Evolutionary conservation across 2,797 vertebrate genomes (phyloP).

Genomic region (Valencia hispanica): DNA sequence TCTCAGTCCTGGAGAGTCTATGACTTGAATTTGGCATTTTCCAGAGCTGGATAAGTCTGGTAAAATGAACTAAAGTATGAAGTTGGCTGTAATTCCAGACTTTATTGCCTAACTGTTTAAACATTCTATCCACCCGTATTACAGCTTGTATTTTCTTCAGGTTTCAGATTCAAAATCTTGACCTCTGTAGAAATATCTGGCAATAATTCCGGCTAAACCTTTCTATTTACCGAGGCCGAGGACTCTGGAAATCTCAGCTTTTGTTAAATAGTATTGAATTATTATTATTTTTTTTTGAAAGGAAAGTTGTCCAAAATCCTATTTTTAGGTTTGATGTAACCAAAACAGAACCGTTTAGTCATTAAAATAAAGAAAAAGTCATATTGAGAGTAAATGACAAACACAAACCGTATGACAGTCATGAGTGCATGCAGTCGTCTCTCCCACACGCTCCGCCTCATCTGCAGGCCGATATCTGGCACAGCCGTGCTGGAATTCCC

Average conservation of each 20-base stretch:
- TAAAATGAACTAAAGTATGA: no score
- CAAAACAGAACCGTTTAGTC: neutral
- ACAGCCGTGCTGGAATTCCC: constrained; percentile 67
- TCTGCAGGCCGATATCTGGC: constrained; percentile 44
- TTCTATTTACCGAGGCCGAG: neutral
- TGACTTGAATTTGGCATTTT: neutral
- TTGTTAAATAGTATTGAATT: no score
- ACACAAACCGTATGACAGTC: constrained; percentile 12
- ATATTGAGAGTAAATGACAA: neutral
- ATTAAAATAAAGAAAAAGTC: no score
- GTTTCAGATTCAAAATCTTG: neutral
- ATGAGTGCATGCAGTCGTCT: constrained; percentile 11
- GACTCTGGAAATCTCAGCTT: neutral
- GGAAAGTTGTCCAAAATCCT: neutral
- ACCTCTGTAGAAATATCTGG: neutral
- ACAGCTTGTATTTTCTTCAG: neutral
- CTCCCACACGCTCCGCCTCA: constrained; percentile 34
- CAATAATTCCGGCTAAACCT: neutral
- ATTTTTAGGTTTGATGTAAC: neutral
- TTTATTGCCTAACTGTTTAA: neutral
- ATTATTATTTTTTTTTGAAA: no score
- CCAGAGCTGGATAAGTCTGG: neutral
- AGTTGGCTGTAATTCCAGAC: neutral
- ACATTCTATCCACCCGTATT: neutral
- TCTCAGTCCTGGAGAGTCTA: neutral